Evolutionary conservation across 2,797 vertebrate species (phyloP).

Genomic region (Scolopax rusticola): DNA sequence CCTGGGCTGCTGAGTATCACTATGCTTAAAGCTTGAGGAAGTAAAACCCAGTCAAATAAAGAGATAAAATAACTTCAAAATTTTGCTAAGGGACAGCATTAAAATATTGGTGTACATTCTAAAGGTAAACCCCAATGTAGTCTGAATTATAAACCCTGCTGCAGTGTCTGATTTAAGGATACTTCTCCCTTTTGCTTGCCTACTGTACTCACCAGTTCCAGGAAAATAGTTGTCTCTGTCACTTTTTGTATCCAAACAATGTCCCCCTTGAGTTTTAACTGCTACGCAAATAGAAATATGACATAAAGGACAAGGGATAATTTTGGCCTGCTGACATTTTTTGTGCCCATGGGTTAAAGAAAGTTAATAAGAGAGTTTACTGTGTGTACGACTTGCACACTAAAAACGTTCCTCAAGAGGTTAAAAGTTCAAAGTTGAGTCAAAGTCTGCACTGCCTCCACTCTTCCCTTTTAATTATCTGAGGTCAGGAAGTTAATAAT

Average conservation of each 20-base stretch:
- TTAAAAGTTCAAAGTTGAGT: conserved; percentile 88
- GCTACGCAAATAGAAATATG: conserved; percentile 66
- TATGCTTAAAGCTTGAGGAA: neutral
- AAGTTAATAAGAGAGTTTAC: conserved; percentile 77
- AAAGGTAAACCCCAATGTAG: neutral
- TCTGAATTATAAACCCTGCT: neutral
- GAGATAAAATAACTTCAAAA: conserved; percentile 5
- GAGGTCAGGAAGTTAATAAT: conserved; percentile 89
- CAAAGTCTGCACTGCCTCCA: conserved; percentile 81
- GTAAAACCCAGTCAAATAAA: neutral
- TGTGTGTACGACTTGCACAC: conserved; percentile 76
- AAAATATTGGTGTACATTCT: neutral
- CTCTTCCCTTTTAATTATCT: conserved; percentile 87
- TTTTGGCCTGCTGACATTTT: conserved; percentile 63
- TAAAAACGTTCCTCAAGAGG: conserved; percentile 79
- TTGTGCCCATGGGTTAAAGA: conserved; percentile 58
- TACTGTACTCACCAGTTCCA: conserved; percentile 50
- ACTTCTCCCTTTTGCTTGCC: neutral
- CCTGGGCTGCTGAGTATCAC: neutral
- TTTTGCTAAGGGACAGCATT: conserved; percentile 4
- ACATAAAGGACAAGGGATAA: conserved; percentile 56
- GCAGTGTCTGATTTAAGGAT: neutral
- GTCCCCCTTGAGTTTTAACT: conserved; percentile 5
- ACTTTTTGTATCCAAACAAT: conserved; percentile 63
- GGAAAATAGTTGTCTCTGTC: conserved; percentile 59